Evolutionary conservation across 1,140 invertebrate species (phyloP).

Genomic region (Eriocheir sinensis): DNA sequence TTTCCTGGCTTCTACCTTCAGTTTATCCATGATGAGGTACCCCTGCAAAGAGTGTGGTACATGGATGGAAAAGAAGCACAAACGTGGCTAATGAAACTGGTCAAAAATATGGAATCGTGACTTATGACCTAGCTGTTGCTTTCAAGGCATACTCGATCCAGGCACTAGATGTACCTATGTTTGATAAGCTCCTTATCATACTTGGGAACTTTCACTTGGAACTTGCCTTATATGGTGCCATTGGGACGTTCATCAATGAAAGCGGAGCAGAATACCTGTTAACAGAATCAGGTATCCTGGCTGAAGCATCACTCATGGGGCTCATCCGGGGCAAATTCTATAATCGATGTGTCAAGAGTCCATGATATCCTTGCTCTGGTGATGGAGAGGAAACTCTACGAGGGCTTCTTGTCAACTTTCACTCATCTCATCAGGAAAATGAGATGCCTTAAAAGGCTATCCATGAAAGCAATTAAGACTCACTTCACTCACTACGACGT

Average conservation of each 20-base stretch:
- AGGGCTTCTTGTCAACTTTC: too few relatives aligned
- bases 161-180: not conserved
- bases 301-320: constrained; percentile 17
- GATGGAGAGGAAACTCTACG: not conserved
- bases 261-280: constrained; percentile 47
- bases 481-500: too few relatives aligned
- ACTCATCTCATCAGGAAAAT: too few relatives aligned
- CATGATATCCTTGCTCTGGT: not conserved
- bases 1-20: too few relatives aligned
- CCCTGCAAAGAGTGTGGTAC: too few relatives aligned
- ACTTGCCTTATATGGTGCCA: constrained; percentile 44
- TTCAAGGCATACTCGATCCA: constrained; percentile 5
- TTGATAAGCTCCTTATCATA: constrained; percentile 39
- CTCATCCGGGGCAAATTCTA: constrained; percentile 48
- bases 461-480: too few relatives aligned
- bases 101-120: too few relatives aligned
- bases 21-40: too few relatives aligned
- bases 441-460: too few relatives aligned
- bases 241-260: constrained; percentile 20
- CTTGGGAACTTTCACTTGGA: constrained; percentile 51
- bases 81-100: too few relatives aligned
- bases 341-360: not conserved
- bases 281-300: constrained; percentile 50
- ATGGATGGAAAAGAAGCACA: too few relatives aligned
- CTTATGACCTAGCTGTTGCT: constrained; percentile 38